A percentile compares a stretch with the other conserved stretches of the same genome.
Evolutionary conservation across 2,888 invertebrate genomes (phyloP).

Genomic region (Epistrophella euchroma): DNA sequence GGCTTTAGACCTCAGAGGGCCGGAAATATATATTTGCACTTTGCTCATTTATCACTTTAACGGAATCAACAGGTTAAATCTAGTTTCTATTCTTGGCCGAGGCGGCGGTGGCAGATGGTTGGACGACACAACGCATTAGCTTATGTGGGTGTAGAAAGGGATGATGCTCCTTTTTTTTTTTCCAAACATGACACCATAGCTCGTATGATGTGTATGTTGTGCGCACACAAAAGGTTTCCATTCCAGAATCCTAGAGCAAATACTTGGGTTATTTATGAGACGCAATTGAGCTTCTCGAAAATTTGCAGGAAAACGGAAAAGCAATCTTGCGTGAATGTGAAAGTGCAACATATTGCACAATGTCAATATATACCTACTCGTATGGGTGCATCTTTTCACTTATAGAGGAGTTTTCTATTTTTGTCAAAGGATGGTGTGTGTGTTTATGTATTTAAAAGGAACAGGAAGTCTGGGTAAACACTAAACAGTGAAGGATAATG

Average conservation of each 20-base stretch:
- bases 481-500: not conserved
- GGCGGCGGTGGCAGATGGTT: conserved; percentile 40
- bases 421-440: not conserved
- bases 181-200: conserved; percentile 17
- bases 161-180: conserved; percentile 14
- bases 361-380: conserved; percentile 42
- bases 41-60: conserved; percentile 71
- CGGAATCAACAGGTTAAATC: conserved; percentile 72
- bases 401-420: not conserved
- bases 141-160: not conserved
- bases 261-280: conserved; percentile 69
- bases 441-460: not conserved
- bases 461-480: conserved; percentile 17
- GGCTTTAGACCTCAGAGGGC: not conserved
- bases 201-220: conserved; percentile 2
- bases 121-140: conserved; percentile 17
- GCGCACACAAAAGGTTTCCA: conserved; percentile 23
- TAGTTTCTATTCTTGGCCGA: conserved; percentile 37
- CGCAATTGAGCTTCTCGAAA: conserved; percentile 49
- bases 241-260: conserved; percentile 51
- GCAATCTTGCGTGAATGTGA: conserved; percentile 47
- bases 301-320: conserved; percentile 6
- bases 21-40: conserved; percentile 63
- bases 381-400: not conserved
- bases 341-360: conserved; percentile 55